A percentile compares a stretch with the other conserved stretches of the same genome.
Conservation (phyloP, 2,797 vertebrate species). For the Siniperca scherzeri region DNA sequence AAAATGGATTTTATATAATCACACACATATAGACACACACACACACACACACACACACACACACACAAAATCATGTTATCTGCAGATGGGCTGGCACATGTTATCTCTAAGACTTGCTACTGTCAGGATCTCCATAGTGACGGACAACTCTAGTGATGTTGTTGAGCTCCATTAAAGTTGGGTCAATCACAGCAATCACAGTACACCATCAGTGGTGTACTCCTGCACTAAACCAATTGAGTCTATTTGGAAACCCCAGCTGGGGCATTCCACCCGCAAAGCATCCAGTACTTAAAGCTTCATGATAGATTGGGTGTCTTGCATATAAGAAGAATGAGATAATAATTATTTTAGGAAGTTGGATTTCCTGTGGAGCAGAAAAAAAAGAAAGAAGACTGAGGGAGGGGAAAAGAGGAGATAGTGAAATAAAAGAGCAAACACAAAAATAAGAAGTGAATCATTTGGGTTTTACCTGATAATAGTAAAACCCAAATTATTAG, state of each 20-base stretch:
- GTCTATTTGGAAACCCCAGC: conserved; percentile 37
- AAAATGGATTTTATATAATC: conserved; percentile 12
- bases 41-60: background rate
- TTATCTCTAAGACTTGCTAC: conserved; percentile 56
- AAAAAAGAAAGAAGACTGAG: background rate
- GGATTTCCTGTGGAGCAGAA: background rate
- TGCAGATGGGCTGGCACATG: conserved; percentile 32
- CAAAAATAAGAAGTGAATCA: background rate
- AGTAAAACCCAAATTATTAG: too few relatives aligned
- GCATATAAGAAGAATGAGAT: background rate
- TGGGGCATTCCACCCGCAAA: conserved; percentile 31
- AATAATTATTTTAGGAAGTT: background rate
- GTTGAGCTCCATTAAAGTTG: conserved; percentile 65
- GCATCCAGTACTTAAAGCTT: conserved; percentile 11
- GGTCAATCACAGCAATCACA: conserved; percentile 67
- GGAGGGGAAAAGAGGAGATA: background rate
- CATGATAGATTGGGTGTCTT: conserved; percentile 6
- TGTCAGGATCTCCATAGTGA: conserved; percentile 59
- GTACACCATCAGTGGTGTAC: conserved; percentile 64
- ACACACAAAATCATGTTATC: conserved; percentile 43
- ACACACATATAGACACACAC: background rate
- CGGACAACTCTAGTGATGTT: conserved; percentile 51
- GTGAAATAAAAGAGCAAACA: background rate
- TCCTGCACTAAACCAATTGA: conserved; percentile 31
- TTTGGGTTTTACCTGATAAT: background rate